Evolutionary conservation across 2,113 vertebrate species (phyloP).

Genomic region (Castor canadensis): DNA sequence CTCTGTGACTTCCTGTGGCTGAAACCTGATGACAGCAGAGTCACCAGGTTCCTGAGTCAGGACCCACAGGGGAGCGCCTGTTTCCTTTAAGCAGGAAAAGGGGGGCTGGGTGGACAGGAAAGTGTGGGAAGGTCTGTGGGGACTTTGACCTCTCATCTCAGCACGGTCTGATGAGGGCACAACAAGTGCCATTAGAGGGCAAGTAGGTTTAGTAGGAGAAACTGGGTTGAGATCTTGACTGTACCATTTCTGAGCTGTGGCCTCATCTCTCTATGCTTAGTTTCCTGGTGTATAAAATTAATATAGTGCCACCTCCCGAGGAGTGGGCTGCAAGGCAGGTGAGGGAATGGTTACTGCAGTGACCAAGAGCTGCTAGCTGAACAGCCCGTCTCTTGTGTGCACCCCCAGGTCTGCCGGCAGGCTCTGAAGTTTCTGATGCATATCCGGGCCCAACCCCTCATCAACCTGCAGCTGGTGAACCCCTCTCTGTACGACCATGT

Average conservation of each 20-base stretch:
- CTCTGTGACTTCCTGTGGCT: slow-evolving; percentile 52
- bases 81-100: slow-evolving; percentile 43
- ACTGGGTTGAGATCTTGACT: background rate
- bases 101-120: slow-evolving; percentile 32
- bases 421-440: slow-evolving; percentile 89
- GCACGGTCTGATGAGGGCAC: background rate
- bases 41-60: slow-evolving; percentile 56
- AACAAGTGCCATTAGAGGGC: background rate
- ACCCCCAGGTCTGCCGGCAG: slow-evolving; percentile 88
- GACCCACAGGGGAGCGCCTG: background rate
- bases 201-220: background rate
- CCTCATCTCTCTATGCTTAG: background rate
- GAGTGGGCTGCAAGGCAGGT: background rate
- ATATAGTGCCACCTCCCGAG: background rate
- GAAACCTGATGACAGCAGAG: slow-evolving; percentile 32
- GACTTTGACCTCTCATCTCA: background rate
- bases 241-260: background rate
- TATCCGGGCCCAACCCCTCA: slow-evolving; percentile 90
- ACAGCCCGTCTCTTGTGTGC: background rate
- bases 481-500: slow-evolving; percentile 89
- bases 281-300: background rate
- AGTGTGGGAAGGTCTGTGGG: background rate
- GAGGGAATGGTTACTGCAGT: too few species aligned
- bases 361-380: background rate
- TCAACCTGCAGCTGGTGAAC: slow-evolving; percentile 92